Conservation (phyloP, 2,113 vertebrate genomes). For the Jacana jacana region DNA sequence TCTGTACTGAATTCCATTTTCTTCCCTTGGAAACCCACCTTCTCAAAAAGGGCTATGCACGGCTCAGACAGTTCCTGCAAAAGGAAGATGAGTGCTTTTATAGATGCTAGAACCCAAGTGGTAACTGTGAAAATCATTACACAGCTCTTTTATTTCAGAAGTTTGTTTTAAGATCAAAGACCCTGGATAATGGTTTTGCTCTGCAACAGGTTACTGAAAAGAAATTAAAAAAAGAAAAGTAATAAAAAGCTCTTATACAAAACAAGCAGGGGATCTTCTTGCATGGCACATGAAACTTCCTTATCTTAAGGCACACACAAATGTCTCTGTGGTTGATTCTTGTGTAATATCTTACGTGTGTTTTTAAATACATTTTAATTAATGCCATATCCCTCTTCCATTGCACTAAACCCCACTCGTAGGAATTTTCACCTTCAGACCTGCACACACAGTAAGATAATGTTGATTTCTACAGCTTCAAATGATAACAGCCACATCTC, state of each 20-base stretch:
- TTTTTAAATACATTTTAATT: neutral
- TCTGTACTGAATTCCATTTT: constrained; percentile 78
- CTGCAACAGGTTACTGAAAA: neutral
- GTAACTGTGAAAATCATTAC: neutral
- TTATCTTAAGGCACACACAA: neutral
- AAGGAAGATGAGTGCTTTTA: neutral
- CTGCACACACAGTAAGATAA: neutral
- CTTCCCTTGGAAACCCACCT: constrained; percentile 85
- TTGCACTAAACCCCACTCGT: neutral
- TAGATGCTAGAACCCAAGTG: neutral
- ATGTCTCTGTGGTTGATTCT: neutral
- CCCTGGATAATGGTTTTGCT: neutral
- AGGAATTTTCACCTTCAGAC: neutral
- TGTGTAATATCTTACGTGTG: neutral
- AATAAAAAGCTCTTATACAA: neutral
- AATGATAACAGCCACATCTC: neutral
- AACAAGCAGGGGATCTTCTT: neutral
- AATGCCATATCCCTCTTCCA: neutral
- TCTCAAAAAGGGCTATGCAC: constrained; percentile 84
- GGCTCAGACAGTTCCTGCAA: constrained; percentile 91
- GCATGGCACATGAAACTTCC: neutral
- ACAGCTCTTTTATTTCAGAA: neutral
- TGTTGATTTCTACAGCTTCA: neutral
- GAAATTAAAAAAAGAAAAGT: neutral
- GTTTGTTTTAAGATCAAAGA: neutral